Evolutionary conservation across 2,888 invertebrate species (phyloP).

Genomic region (Lycophotia porphyrea): DNA sequence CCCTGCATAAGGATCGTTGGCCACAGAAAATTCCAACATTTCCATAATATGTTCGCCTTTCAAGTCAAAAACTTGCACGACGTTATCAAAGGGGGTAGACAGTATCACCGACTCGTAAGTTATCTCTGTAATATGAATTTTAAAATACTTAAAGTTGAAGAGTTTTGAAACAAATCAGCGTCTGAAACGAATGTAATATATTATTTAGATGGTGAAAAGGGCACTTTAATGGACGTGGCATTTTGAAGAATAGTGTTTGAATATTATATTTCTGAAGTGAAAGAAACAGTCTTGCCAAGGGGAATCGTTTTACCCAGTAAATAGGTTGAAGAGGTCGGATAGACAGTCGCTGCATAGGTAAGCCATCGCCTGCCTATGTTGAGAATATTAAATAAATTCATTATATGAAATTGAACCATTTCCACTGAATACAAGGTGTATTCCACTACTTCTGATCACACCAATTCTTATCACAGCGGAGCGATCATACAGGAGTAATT

Average conservation of each 20-base stretch:
- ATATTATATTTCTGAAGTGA: neutral
- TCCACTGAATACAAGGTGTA: no score
- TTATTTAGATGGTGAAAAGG: conserved; percentile 16
- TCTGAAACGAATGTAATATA: conserved; percentile 31
- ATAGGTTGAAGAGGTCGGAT: no score
- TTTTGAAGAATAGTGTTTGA: neutral
- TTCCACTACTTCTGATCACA: neutral
- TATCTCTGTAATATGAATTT: conserved; percentile 89
- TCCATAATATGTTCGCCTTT: conserved; percentile 92
- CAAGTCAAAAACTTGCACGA: conserved; percentile 92
- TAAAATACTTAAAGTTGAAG: conserved; percentile 22
- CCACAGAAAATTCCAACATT: conserved; percentile 90
- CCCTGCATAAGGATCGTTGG: conserved; percentile 83
- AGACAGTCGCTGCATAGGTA: no score
- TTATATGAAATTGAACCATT: neutral
- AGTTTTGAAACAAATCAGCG: conserved; percentile 32
- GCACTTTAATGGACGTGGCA: conserved; percentile 1
- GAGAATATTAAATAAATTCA: neutral
- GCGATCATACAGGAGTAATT: neutral
- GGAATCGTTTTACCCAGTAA: neutral
- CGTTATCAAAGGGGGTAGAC: conserved; percentile 94
- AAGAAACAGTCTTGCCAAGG: neutral
- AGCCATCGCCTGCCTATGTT: neutral
- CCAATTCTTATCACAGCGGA: neutral
- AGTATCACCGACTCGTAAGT: conserved; percentile 93